Percentiles rank a stretch among this genome's conserved stretches.
phyloP scores from a whole-genome alignment of 2,888 invertebrate species.

The Lepidocyrtinus sp. region DNA sequence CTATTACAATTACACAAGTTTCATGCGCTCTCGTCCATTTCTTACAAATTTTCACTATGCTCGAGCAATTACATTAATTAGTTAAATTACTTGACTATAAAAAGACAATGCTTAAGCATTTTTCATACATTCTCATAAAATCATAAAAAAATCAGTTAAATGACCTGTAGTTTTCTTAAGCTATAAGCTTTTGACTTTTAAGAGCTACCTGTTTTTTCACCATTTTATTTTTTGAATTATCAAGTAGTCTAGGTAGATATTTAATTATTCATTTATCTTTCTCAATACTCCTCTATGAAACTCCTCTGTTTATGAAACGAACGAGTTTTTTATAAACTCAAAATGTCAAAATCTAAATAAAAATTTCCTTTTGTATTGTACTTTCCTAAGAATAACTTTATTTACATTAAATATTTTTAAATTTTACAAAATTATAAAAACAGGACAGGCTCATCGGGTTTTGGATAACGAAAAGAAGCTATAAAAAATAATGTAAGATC shows the following conservation, averaged over 20 bases:
- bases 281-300: too few species aligned
- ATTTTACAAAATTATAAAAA: conserved; percentile 10
- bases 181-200: too few species aligned
- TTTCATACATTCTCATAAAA: background rate
- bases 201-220: conserved; percentile 5
- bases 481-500: conserved; percentile 17
- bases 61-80: conserved; percentile 18
- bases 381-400: background rate
- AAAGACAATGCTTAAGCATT: background rate
- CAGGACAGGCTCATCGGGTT: conserved; percentile 42
- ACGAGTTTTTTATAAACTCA: too few species aligned
- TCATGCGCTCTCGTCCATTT: conserved; percentile 20
- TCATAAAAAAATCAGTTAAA: conserved; percentile 3
- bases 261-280: conserved; percentile 15
- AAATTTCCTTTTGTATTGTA: background rate
- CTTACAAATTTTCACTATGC: background rate
- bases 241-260: background rate
- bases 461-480: conserved; percentile 31
- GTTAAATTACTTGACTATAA: conserved; percentile 14
- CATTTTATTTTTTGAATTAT: too few species aligned
- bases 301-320: background rate
- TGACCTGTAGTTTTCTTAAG: background rate
- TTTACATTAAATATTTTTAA: background rate
- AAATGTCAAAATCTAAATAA: too few species aligned
- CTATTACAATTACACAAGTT: background rate